Percentiles rank a stretch among this genome's conserved stretches.
These are phyloP conservation scores for Dysdera silvatica DNA, from an alignment of 1,140 invertebrate species.

Conservation along the genomic window DNA sequence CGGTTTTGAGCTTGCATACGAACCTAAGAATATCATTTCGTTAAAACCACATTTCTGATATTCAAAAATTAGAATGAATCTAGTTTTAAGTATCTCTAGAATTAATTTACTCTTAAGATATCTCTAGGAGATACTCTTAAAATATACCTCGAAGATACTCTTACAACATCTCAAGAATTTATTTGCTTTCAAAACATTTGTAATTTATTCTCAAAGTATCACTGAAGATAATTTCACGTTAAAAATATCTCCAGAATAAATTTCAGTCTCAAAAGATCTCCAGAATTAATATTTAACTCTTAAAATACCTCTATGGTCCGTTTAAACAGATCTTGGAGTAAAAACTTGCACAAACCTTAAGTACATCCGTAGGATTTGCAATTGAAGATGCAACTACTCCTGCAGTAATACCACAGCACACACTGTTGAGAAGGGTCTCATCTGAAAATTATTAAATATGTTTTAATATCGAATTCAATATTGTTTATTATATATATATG, in stretches of 20 bases:
- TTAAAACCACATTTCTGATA: too few species aligned
- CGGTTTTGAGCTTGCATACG: slow-evolving; percentile 53
- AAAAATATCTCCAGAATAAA: too few species aligned
- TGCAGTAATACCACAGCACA: slow-evolving; percentile 28
- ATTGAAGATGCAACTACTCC: slow-evolving; percentile 83
- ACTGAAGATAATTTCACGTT: too few species aligned
- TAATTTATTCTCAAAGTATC: neutral
- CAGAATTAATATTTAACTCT: neutral
- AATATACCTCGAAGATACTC: too few species aligned
- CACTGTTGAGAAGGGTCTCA: slow-evolving; percentile 42
- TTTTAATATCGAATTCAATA: too few species aligned
- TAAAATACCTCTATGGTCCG: neutral
- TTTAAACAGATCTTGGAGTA: slow-evolving; percentile 39
- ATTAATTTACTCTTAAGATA: too few species aligned
- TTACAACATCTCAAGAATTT: neutral
- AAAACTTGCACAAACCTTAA: slow-evolving; percentile 66
- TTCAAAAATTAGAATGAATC: too few species aligned
- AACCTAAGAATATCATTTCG: slow-evolving; percentile 39
- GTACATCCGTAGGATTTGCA: slow-evolving; percentile 93
- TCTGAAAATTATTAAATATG: slow-evolving; percentile 32
- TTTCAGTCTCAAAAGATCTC: neutral
- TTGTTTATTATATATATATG: neutral
- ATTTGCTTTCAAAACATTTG: neutral
- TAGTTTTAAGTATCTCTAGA: too few species aligned
- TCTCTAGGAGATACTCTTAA: too few species aligned